These are phyloP conservation scores for Timema podura DNA, from an alignment of 2,888 invertebrate genomes.

Conservation along the genomic window DNA sequence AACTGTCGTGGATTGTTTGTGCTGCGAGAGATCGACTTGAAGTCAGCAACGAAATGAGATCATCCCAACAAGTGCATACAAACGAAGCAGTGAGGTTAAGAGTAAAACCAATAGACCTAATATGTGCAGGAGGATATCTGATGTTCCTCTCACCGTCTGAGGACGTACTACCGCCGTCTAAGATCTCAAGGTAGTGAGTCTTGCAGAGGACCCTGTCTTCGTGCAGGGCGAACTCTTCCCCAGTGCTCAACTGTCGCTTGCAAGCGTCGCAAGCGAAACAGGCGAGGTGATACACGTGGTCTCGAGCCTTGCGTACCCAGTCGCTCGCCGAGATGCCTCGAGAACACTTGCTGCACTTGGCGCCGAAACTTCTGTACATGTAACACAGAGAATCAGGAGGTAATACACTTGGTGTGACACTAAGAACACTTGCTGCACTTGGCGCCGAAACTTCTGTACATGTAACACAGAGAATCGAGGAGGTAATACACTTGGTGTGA, in stretches of 20 bases:
- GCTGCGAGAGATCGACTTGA: too few species aligned
- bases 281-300: constrained; percentile 94
- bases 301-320: constrained; percentile 94
- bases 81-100: too few species aligned
- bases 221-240: constrained; percentile 95
- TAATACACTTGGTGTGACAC: background rate
- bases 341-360: constrained; percentile 94
- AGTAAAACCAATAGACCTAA: too few species aligned
- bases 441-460: too few species aligned
- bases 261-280: constrained; percentile 98
- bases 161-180: constrained; percentile 82
- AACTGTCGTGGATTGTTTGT: too few species aligned
- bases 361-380: constrained; percentile 82
- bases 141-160: constrained; percentile 67
- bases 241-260: constrained; percentile 86
- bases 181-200: constrained; percentile 89
- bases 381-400: background rate
- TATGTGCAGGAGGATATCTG: too few species aligned
- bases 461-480: too few species aligned
- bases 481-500: too few species aligned
- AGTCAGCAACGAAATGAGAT: too few species aligned
- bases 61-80: too few species aligned
- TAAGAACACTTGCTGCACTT: too few species aligned
- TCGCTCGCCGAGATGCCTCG: constrained; percentile 91
- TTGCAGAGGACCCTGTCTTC: constrained; percentile 95